Evolutionary conservation across 2,888 invertebrate species (phyloP), one percentile per base, ranked within the genome.

Genomic region (Calliphora vomitoria): DNA sequence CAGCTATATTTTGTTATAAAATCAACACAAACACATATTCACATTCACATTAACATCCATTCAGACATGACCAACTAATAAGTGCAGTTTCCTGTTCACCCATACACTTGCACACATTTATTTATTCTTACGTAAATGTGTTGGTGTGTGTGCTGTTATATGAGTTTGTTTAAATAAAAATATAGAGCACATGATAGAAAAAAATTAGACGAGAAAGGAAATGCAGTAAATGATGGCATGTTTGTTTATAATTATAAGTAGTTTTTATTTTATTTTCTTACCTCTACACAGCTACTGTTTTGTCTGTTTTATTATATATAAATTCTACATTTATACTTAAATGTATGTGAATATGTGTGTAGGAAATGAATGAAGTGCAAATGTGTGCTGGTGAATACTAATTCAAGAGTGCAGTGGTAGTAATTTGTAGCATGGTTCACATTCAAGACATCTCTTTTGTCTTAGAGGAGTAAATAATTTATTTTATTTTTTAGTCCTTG

Each of bases 161-260:
- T 44, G 15, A 41, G 60, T 71, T 11, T 58, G 58, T 53, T 72
- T 74, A 4, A 8, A 55, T 18, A 64, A 15, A 74, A 64, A 38
- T 3, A 15, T 35, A 68, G 15, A 55, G 15, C 20, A 58, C 47
- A 79, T 47, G 8, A 47, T 55, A 18, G 6, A 68, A 38, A 47
- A 55, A n/a, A 25, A 47, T 60, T 25, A 38, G 41, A 50, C 58
- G 58, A 47, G 50, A 79, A 71, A 82, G 79, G 79, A 85, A 87
- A 82, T 82, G 68, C 79, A 87, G 82, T 82, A 87, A 87, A 87
- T 85, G 75, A 87, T 82, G 62, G 79, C 87, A 87, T 87, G 87
- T 87, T 87, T 87, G 81, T 74, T 85, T 85, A 85, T 87, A 87
- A 87, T 87, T 85, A 85, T 75, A 87, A 82, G 68, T 60, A 44